phyloP scores from a whole-genome alignment of 2,888 invertebrate species.

The Prenolepis imparis region DNA sequence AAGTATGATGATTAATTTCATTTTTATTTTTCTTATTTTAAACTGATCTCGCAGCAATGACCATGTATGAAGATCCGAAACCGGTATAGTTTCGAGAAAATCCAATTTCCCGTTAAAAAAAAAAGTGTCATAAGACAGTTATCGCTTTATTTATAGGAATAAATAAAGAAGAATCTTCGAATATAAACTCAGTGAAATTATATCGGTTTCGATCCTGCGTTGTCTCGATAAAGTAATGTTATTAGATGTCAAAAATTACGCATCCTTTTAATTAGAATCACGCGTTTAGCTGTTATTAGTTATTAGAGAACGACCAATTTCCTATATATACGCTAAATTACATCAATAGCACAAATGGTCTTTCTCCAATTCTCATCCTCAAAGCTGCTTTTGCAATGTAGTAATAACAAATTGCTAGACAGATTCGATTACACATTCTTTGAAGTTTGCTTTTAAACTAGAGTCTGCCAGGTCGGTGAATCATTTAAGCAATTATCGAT shows the following conservation, averaged over 20 bases:
- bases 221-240: constrained; percentile 7
- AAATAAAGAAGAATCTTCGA: background rate
- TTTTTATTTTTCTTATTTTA: constrained; percentile 27
- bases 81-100: constrained; percentile 11
- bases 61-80: constrained; percentile 3
- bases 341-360: background rate
- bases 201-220: constrained; percentile 15
- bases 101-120: background rate
- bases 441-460: constrained; percentile 59
- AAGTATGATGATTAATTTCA: constrained; percentile 25
- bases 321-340: background rate
- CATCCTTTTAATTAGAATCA: background rate
- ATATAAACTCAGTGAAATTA: background rate
- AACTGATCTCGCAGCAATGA: constrained; percentile 47
- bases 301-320: constrained; percentile 11
- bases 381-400: constrained; percentile 7
- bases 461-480: constrained; percentile 48
- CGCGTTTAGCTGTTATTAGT: background rate
- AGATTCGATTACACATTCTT: constrained; percentile 28
- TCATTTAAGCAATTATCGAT: constrained; percentile 68
- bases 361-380: constrained; percentile 1
- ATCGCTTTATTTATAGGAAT: background rate
- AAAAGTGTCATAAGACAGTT: background rate
- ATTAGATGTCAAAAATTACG: background rate
- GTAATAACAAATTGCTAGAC: constrained; percentile 29